A percentile compares a stretch with the other conserved stretches of the same genome.
These are phyloP conservation scores for Coptodon bakossiorum DNA, from an alignment of 2,113 vertebrate species.

Conservation along the genomic window DNA sequence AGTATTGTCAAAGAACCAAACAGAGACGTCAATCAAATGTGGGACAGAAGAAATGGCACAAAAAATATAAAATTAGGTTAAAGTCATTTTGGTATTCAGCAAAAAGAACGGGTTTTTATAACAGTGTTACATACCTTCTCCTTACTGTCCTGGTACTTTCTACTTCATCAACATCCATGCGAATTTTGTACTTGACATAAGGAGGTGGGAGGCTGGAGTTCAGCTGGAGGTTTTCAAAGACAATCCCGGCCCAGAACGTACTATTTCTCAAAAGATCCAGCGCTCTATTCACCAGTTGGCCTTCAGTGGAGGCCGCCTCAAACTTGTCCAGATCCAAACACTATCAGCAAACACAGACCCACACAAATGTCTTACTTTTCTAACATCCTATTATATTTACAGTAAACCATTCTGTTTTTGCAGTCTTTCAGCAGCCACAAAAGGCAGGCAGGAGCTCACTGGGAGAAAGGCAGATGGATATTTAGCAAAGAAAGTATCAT, in stretches of 20 bases:
- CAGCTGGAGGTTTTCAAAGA: conserved; percentile 78
- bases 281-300: conserved; percentile 77
- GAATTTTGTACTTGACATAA: conserved; percentile 90
- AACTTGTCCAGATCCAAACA: conserved; percentile 94
- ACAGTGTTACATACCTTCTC: conserved; percentile 70
- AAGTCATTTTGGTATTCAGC: not conserved
- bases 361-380: not conserved
- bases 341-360: conserved; percentile 62
- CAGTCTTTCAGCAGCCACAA: not conserved
- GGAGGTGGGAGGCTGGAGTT: conserved; percentile 69
- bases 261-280: conserved; percentile 81
- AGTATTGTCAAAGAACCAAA: not conserved
- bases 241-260: conserved; percentile 88
- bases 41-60: not conserved
- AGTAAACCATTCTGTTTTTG: not conserved
- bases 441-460: not conserved
- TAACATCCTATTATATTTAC: not conserved
- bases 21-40: not conserved
- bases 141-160: conserved; percentile 85
- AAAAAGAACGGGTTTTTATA: not conserved
- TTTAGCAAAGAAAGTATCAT: not conserved
- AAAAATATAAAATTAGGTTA: not conserved
- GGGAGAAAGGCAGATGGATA: conserved; percentile 31
- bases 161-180: conserved; percentile 92
- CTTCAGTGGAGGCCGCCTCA: conserved; percentile 78